Evolutionary conservation across 2,797 vertebrate species (phyloP), one percentile per base, ranked within the genome.

Genomic region (Lemur catta): DNA sequence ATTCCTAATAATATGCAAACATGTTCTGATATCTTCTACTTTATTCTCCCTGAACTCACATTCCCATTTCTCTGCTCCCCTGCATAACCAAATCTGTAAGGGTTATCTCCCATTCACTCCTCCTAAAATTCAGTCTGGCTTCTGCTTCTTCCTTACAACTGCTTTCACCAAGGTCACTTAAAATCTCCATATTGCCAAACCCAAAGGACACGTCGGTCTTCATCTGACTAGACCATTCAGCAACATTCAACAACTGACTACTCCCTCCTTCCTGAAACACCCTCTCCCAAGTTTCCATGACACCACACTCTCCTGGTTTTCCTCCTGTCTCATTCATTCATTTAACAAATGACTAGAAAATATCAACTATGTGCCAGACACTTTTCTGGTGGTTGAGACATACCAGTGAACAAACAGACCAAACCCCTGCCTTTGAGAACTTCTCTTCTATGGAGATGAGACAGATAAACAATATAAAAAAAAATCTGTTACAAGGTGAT

Each of bases 281-380:
- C 11, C 13, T 79, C 41, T 84, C 57, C 30, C 78, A 65, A 84
- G 52, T 80, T 61, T 71, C 38, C 20, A 74, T 41, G 67, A 59
- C 13, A 84, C 41, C 41, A 75, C 11, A n/a, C 11, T 12, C 13
- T 76, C 6, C 63, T n/a, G 7, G 38, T 87, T 78, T 84, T 84
- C 55, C 24, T 69, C 59, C 57, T 84, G 33, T 84, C 41, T 89
- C 63, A 90, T 76, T 84, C 35, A 78, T 61, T 84, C 46, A 93
- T 46, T 93, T 80, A 84, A 93, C 28, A 84, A 91, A 88, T 15
- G 18, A 52, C 80, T 38, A 91, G 24, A 55, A 61, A 94, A 61
- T 65, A 81, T 48, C 13, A 82, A 79, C 59, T 48, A 85, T 2
- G 61, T 72, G 22, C 79, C 20, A 55, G 30, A 82, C 13, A 76